Conservation (phyloP, 2,797 vertebrate genomes). For the Triplophysa yarkandensis region DNA sequence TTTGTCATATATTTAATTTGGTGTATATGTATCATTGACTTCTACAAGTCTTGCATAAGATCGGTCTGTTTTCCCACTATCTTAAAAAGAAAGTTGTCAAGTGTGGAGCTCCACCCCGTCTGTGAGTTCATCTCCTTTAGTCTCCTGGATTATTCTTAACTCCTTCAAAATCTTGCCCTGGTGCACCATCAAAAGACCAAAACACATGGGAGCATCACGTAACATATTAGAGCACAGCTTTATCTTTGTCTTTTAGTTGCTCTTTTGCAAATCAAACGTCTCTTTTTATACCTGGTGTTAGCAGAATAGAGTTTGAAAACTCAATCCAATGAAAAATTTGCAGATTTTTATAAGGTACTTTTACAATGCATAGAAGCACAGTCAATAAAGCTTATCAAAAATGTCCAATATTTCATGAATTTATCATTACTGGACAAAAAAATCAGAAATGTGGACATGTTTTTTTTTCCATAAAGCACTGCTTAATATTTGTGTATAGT, state of each 20-base stretch:
- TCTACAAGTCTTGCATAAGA: conserved; percentile 25
- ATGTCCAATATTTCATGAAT: not conserved
- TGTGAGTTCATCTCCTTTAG: conserved; percentile 78
- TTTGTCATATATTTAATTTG: too few relatives aligned
- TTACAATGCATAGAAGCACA: not conserved
- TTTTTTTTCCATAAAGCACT: too few relatives aligned
- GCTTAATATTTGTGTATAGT: too few relatives aligned
- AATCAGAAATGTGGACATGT: not conserved
- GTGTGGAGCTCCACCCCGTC: conserved; percentile 74
- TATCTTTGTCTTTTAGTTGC: conserved; percentile 58
- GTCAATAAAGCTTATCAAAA: not conserved
- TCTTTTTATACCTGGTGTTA: conserved; percentile 33
- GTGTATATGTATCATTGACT: conserved; percentile 3
- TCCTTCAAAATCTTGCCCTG: conserved; percentile 74
- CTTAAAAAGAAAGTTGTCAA: conserved; percentile 76
- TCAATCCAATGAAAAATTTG: conserved; percentile 31
- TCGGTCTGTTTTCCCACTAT: conserved; percentile 54
- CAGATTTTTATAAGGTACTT: conserved; percentile 40
- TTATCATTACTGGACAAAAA: not conserved
- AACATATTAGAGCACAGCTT: conserved; percentile 75
- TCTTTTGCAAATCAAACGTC: conserved; percentile 53
- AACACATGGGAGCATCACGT: conserved; percentile 73
- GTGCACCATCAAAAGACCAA: conserved; percentile 78
- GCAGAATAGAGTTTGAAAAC: conserved; percentile 37
- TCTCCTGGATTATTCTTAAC: conserved; percentile 78